Evolutionary conservation across 1,140 invertebrate genomes (phyloP).

Genomic region (Calosoma granatense): DNA sequence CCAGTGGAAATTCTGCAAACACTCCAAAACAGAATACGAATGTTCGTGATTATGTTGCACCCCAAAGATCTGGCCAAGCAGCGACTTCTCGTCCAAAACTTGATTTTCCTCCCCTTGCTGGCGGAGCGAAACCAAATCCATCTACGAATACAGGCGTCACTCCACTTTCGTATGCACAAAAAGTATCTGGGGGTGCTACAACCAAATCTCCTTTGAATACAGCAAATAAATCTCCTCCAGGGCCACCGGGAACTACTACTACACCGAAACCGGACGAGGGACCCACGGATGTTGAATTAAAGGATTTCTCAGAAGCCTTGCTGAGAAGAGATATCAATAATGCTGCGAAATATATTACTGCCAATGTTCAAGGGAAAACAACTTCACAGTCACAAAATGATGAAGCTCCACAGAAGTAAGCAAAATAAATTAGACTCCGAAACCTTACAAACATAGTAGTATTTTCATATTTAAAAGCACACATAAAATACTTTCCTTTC

Average conservation of each 20-base stretch:
- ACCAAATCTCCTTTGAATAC: neutral
- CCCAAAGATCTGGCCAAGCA: neutral
- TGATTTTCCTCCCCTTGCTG: neutral
- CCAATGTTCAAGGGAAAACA: constrained; percentile 64
- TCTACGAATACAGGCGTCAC: constrained; percentile 5
- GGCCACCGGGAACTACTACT: constrained; percentile 7
- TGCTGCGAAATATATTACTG: constrained; percentile 49
- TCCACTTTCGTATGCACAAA: neutral
- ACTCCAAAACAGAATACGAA: neutral
- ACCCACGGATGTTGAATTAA: constrained; percentile 46
- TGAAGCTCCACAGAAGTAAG: constrained; percentile 58
- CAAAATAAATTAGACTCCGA: constrained; percentile 14
- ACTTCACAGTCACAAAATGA: constrained; percentile 53
- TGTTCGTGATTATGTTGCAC: neutral
- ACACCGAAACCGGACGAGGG: constrained; percentile 25
- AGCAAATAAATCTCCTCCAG: neutral
- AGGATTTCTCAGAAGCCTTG: constrained; percentile 58
- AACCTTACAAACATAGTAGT: constrained; percentile 1
- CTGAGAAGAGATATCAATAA: constrained; percentile 61
- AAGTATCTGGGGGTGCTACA: neutral
- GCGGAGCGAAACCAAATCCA: neutral
- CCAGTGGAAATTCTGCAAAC: neutral
- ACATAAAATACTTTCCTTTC: no score
- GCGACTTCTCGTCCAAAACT: neutral
- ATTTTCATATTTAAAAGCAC: no score